These are phyloP conservation scores for Choloepus didactylus DNA, from an alignment of 2,797 vertebrate species.

Conservation along the genomic window DNA sequence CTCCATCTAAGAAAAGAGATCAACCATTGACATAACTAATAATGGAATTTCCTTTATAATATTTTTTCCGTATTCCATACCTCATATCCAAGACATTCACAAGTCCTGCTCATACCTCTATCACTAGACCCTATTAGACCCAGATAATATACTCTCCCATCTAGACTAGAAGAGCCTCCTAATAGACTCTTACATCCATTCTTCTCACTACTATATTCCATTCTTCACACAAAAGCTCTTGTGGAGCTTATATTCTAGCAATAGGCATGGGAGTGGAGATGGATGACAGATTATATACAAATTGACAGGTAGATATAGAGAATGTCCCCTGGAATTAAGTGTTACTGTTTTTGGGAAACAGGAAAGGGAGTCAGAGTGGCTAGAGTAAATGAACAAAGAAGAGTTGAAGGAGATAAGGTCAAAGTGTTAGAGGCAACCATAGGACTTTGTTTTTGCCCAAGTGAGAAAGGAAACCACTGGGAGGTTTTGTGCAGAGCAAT, in stretches of 20 bases:
- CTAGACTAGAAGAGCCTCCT: background rate
- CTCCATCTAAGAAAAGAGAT: background rate
- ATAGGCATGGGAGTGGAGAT: background rate
- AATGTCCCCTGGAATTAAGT: background rate
- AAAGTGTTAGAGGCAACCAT: background rate
- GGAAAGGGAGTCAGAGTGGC: background rate
- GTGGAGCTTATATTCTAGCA: background rate
- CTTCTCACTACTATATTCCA: background rate
- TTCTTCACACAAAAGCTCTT: background rate
- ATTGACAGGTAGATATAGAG: background rate
- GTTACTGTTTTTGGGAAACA: background rate
- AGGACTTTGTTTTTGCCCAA: background rate
- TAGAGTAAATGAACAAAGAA: constrained; percentile 10
- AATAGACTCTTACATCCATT: background rate
- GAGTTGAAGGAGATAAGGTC: background rate
- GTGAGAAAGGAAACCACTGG: background rate
- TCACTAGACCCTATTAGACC: background rate
- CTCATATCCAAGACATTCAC: background rate
- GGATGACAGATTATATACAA: background rate
- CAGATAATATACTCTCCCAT: background rate
- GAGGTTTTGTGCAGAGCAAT: background rate
- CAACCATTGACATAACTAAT: background rate
- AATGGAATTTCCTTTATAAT: background rate
- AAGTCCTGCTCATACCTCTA: background rate
- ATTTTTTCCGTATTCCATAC: background rate